Evolutionary conservation across 2,888 invertebrate genomes (phyloP).

Genomic region (Hymenopus coronatus): DNA sequence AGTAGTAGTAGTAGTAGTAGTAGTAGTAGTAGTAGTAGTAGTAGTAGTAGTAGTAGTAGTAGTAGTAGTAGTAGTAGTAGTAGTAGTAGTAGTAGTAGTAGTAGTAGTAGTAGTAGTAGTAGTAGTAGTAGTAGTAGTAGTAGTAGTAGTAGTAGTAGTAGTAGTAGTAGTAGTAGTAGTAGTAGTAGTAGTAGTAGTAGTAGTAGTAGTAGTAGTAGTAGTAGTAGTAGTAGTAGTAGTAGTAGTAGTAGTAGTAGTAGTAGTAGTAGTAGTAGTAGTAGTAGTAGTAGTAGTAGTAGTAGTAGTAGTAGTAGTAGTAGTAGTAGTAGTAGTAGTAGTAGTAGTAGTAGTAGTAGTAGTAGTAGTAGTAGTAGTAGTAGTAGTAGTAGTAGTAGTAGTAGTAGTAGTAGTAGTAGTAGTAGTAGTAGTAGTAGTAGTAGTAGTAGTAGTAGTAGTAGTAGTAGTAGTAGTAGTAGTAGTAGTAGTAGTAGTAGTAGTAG

Average conservation of each 20-base stretch:
- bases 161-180: background rate
- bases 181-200: background rate
- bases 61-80: background rate
- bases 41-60: background rate
- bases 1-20: background rate
- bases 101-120: background rate
- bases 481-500: no score
- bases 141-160: background rate
- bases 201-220: background rate
- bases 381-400: background rate
- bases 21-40: background rate
- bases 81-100: background rate
- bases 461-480: no score
- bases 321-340: background rate
- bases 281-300: background rate
- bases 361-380: background rate
- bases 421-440: background rate
- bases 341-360: background rate
- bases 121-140: background rate
- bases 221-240: background rate
- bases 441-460: no score
- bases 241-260: background rate
- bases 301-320: background rate
- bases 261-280: background rate
- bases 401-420: background rate